phyloP scores from a whole-genome alignment of 2,888 invertebrate species.

The Melipona bicolor region DNA sequence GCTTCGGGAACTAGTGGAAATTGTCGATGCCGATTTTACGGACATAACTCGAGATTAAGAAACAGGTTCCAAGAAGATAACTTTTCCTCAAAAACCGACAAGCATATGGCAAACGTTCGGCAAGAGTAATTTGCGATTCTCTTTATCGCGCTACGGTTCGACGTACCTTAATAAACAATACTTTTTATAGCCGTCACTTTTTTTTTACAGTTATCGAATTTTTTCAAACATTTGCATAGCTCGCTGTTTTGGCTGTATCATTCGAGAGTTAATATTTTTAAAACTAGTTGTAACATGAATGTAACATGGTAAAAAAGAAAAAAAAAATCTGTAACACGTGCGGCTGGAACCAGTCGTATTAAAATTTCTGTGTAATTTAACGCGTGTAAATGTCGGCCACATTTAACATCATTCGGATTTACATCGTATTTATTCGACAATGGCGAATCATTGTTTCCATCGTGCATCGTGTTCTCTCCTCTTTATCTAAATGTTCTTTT shows the following conservation, averaged over 20 bases:
- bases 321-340: background rate
- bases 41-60: conserved; percentile 4
- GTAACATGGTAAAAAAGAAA: too few species aligned
- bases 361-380: conserved; percentile 24
- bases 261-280: background rate
- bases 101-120: background rate
- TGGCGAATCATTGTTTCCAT: conserved; percentile 47
- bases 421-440: conserved; percentile 11
- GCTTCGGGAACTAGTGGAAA: conserved; percentile 1
- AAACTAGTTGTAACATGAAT: background rate
- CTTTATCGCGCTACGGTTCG: conserved; percentile 10
- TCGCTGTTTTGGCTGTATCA: background rate
- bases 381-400: conserved; percentile 5
- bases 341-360: background rate
- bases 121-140: conserved; percentile 9
- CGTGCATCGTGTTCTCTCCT: background rate
- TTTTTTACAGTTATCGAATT: background rate
- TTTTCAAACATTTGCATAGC: background rate
- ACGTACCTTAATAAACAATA: background rate
- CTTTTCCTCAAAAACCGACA: background rate
- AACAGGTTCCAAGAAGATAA: conserved; percentile 21
- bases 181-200: background rate
- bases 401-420: conserved; percentile 46
- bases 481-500: conserved; percentile 33
- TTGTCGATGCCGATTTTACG: background rate